Conservation (phyloP, 2,797 vertebrate genomes). For the Lacerta bilineata region DNA sequence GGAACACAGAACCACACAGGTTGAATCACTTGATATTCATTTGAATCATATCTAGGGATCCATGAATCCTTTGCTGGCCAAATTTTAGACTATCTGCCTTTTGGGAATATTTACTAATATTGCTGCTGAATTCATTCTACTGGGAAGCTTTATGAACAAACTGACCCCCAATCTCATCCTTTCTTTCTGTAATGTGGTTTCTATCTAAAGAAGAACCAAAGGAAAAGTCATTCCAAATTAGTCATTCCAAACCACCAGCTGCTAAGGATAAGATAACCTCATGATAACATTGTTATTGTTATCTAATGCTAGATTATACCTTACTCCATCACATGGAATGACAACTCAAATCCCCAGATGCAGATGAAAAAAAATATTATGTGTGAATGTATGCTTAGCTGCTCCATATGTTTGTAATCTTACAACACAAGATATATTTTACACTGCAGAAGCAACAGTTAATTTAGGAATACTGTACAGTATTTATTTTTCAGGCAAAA, state of each 20-base stretch:
- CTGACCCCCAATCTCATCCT: neutral
- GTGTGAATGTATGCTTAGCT: neutral
- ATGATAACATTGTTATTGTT: neutral
- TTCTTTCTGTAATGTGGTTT: neutral
- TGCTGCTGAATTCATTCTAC: neutral
- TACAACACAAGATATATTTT: slow-evolving; percentile 26
- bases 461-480: slow-evolving; percentile 70
- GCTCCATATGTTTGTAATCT: neutral
- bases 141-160: neutral
- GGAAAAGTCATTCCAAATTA: neutral
- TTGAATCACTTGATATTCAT: neutral
- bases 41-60: neutral
- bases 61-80: neutral
- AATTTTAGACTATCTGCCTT: neutral
- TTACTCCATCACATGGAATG: neutral
- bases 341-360: neutral
- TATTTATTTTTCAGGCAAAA: slow-evolving; percentile 71
- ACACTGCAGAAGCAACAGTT: slow-evolving; percentile 68
- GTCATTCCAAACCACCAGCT: neutral
- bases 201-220: neutral
- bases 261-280: neutral
- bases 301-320: neutral
- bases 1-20: slow-evolving; percentile 42
- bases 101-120: slow-evolving; percentile 10
- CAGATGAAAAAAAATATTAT: neutral